Percentiles rank a stretch among this genome's conserved stretches.
These are phyloP conservation scores for Lepus timidus DNA, from an alignment of 2,113 vertebrate genomes.

Conservation along the genomic window DNA sequence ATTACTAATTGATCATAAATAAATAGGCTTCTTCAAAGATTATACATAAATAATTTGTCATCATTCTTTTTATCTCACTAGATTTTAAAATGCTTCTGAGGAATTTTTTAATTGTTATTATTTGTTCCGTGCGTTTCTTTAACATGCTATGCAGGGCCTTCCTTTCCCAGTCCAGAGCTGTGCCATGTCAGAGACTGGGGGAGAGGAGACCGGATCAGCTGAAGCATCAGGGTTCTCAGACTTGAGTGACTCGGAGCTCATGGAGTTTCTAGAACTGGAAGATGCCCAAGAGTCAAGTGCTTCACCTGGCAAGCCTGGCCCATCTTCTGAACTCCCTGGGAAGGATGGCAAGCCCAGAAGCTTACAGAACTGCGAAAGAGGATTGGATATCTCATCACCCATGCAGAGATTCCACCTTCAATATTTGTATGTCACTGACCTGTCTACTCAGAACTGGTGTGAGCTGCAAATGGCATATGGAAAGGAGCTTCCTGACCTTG, in stretches of 20 bases:
- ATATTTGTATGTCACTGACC: conserved; percentile 86
- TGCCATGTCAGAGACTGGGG: conserved; percentile 67
- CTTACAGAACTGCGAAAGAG: conserved; percentile 40
- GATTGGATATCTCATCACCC: conserved; percentile 72
- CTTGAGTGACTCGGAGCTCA: conserved; percentile 84
- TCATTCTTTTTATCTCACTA: conserved; percentile 22
- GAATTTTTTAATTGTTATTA: conserved; percentile 16
- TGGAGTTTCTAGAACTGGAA: conserved; percentile 66
- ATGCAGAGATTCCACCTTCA: conserved; percentile 83
- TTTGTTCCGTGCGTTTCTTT: conserved; percentile 49
- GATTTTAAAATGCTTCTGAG: conserved; percentile 50
- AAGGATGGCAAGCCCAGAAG: background rate
- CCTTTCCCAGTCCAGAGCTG: conserved; percentile 3
- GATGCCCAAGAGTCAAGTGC: conserved; percentile 38
- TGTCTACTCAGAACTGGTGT: conserved; percentile 89
- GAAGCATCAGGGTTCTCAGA: conserved; percentile 80
- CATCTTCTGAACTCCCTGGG: conserved; percentile 44
- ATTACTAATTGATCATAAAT: conserved; percentile 29
- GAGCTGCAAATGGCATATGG: conserved; percentile 87
- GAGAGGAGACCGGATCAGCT: conserved; percentile 57
- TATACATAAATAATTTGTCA: background rate
- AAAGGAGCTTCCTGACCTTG: conserved; percentile 80
- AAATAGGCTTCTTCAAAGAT: conserved; percentile 38
- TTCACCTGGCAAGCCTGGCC: conserved; percentile 41
- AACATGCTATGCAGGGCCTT: conserved; percentile 30